Evolutionary conservation across 1,140 invertebrate genomes (phyloP), one percentile per base, ranked within the genome.

Genomic region (Heterodera carotae): DNA sequence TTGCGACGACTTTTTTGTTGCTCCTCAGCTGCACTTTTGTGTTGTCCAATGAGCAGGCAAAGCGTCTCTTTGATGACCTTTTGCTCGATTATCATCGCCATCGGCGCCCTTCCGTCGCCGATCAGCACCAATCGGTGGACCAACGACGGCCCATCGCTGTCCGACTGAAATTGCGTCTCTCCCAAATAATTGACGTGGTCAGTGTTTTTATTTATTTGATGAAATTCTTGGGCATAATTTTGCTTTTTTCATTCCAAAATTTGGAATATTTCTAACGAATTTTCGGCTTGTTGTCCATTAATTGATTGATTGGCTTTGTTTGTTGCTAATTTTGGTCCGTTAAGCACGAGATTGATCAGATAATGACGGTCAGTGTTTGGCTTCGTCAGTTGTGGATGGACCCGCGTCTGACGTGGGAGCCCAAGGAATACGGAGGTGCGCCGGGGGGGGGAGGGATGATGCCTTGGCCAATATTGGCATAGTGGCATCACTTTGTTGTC

Each of bases 71-170:
- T 79, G 89, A 90, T 79, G 96, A 98, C 89, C 90, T 98, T 62
- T 90, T 98, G 75, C 94, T 94, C 83, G 95, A 94, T 89, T 98
- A 98, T 88, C 98, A 98, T 90, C 92, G 95, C 80, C 91, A 97
- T 43, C 96, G 96, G 76, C 90, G 95, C 83, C 96, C 96, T 0
- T 94, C 97, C 7, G 27, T 31, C 29, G 60, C 1, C n/a, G n/a
- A n/a, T 27, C 60, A 34, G n/a, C 62, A 62, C 60, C n/a, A 25
- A 25, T 8, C n/a, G 12, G 22, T 22, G 48, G 48, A 22, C 12
- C 92, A 92, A 80, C 94, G 96, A 88, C 95, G 95, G 86, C 94
- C 93, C n/a, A 92, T 96, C 15, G 90, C 94, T 31, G 94, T 97
- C 60, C 94, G 95, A 88, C 90, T 98, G 39, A 95, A 95, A 27